A percentile compares a stretch with the other conserved stretches of the same genome.
phyloP scores from a whole-genome alignment of 2,797 vertebrate species.

The Melanotaenia trifasciata region DNA sequence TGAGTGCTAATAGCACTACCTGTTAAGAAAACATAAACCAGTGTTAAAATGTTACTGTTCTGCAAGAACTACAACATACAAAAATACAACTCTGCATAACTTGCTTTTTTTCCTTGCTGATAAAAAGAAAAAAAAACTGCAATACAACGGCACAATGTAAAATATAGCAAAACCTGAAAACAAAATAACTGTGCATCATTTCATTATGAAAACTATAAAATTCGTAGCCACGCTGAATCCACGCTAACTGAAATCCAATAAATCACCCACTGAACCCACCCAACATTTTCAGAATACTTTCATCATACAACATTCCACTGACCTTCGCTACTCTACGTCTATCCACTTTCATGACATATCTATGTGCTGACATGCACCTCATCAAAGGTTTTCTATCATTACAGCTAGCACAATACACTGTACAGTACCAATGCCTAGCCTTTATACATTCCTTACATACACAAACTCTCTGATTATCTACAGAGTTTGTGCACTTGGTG shows the following conservation, averaged over 20 bases:
- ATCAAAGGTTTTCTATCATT: slow-evolving; percentile 61
- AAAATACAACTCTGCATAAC: slow-evolving; percentile 76
- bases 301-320: slow-evolving; percentile 61
- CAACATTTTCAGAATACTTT: slow-evolving; percentile 54
- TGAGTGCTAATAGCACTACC: slow-evolving; percentile 76
- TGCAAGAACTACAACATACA: slow-evolving; percentile 72
- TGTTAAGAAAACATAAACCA: slow-evolving; percentile 72
- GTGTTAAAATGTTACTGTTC: slow-evolving; percentile 80
- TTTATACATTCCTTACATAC: slow-evolving; percentile 74
- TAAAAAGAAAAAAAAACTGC: slow-evolving; percentile 40
- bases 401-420: slow-evolving; percentile 62
- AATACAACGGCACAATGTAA: slow-evolving; percentile 57
- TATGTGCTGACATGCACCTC: slow-evolving; percentile 53
- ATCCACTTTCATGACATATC: slow-evolving; percentile 57
- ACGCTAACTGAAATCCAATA: slow-evolving; percentile 55
- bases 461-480: slow-evolving; percentile 57
- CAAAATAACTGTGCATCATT: slow-evolving; percentile 70
- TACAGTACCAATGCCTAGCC: slow-evolving; percentile 72
- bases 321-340: slow-evolving; percentile 72
- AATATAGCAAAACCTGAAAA: slow-evolving; percentile 57
- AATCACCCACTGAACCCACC: slow-evolving; percentile 51
- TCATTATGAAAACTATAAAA: slow-evolving; percentile 64
- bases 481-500: slow-evolving; percentile 58
- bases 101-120: slow-evolving; percentile 58
- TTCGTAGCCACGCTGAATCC: slow-evolving; percentile 47